Evolutionary conservation across 2,113 vertebrate genomes (phyloP).

Genomic region (Laticauda colubrina): DNA sequence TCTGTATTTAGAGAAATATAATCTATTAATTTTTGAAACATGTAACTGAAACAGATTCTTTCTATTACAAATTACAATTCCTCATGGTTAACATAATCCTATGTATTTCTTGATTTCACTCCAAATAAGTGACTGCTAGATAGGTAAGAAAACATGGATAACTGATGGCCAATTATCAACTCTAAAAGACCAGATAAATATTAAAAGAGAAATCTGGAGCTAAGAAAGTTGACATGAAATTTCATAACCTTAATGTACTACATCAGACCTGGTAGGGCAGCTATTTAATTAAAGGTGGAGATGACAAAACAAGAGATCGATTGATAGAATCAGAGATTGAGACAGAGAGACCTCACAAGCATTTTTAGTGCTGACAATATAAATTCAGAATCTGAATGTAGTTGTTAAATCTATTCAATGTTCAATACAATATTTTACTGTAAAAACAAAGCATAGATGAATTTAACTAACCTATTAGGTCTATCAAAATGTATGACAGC

Average conservation of each 20-base stretch:
- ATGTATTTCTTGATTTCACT: not conserved
- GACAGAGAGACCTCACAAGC: not conserved
- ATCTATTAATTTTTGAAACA: not conserved
- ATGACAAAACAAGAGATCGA: not conserved
- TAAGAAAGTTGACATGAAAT: not conserved
- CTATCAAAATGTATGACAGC: conserved; percentile 83
- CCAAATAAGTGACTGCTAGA: not conserved
- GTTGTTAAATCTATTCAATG: not conserved
- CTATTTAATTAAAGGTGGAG: not conserved
- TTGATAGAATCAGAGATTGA: no score
- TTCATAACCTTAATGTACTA: not conserved
- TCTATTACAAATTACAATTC: not conserved
- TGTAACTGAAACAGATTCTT: not conserved
- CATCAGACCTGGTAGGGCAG: not conserved
- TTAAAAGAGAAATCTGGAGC: not conserved
- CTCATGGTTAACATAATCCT: not conserved
- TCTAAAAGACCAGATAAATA: not conserved
- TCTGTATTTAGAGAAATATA: not conserved
- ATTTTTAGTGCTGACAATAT: not conserved
- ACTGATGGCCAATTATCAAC: not conserved
- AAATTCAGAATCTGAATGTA: not conserved
- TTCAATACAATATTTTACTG: not conserved
- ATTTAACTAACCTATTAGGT: conserved; percentile 89
- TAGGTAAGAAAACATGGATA: not conserved
- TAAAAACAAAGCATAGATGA: not conserved